Conservation (phyloP, 2,113 vertebrate species). For the Centrocercus urophasianus region DNA sequence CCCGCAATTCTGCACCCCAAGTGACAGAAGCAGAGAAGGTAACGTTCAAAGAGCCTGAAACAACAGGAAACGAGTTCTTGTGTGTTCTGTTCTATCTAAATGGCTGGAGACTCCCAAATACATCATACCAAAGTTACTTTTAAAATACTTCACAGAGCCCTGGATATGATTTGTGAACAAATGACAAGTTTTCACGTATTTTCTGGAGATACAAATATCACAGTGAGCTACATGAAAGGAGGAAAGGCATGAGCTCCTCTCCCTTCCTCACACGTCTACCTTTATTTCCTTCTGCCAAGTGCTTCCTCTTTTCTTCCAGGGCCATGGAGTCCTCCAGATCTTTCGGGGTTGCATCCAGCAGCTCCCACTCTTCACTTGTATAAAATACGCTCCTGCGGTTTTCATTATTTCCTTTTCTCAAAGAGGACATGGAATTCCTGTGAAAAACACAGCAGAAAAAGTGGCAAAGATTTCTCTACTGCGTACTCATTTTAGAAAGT, state of each 20-base stretch:
- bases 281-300: slow-evolving; percentile 79
- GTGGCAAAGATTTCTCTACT: not conserved
- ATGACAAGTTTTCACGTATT: not conserved
- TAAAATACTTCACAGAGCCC: not conserved
- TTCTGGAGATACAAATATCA: not conserved
- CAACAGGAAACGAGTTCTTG: not conserved
- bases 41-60: not conserved
- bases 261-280: slow-evolving; percentile 69
- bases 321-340: slow-evolving; percentile 83
- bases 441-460: not conserved
- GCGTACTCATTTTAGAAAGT: not conserved
- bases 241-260: not conserved
- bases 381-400: slow-evolving; percentile 91
- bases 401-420: slow-evolving; percentile 85
- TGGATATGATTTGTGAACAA: not conserved
- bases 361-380: slow-evolving; percentile 94
- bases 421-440: slow-evolving; percentile 94
- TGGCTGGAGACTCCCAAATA: not conserved
- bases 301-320: slow-evolving; percentile 78
- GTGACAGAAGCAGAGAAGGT: not conserved
- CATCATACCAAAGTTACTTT: not conserved
- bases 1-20: not conserved
- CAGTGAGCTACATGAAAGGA: not conserved
- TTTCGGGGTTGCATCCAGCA: slow-evolving; percentile 88
- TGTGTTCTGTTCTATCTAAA: not conserved